Conservation (phyloP, 2,113 vertebrate species). For the Hystrix cristata region DNA sequence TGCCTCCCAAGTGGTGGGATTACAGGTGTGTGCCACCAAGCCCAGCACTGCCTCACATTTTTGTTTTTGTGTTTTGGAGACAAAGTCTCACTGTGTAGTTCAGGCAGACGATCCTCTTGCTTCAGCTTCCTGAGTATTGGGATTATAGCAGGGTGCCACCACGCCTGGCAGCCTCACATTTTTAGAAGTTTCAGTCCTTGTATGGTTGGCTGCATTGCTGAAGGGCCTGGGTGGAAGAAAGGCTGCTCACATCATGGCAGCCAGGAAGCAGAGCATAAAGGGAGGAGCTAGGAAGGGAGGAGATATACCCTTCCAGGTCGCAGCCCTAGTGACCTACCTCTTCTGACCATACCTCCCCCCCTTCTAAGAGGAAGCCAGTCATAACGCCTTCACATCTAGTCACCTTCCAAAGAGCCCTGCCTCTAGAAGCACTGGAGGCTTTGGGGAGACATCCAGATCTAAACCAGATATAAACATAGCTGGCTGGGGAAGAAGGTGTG, state of each 20-base stretch:
- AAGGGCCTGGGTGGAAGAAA: not conserved
- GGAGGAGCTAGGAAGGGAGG: not conserved
- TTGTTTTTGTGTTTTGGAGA: no score
- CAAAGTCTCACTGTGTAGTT: no score
- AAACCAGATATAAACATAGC: not conserved
- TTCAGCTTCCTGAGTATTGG: not conserved
- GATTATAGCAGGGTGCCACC: not conserved
- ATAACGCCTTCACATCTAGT: not conserved
- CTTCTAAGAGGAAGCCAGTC: not conserved
- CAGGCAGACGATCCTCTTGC: not conserved
- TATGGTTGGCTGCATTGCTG: not conserved
- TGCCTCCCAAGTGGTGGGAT: not conserved
- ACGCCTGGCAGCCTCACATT: not conserved
- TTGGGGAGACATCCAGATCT: not conserved
- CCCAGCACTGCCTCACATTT: not conserved
- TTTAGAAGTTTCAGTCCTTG: not conserved
- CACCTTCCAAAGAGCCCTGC: not conserved
- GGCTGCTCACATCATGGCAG: not conserved
- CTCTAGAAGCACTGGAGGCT: not conserved
- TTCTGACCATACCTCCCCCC: not conserved
- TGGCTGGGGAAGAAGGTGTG: not conserved
- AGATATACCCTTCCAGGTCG: not conserved
- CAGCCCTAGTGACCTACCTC: not conserved
- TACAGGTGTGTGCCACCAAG: not conserved
- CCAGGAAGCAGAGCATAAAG: not conserved